phyloP scores from a whole-genome alignment of 2,113 vertebrate genomes.

The Antechinus stuartii region DNA sequence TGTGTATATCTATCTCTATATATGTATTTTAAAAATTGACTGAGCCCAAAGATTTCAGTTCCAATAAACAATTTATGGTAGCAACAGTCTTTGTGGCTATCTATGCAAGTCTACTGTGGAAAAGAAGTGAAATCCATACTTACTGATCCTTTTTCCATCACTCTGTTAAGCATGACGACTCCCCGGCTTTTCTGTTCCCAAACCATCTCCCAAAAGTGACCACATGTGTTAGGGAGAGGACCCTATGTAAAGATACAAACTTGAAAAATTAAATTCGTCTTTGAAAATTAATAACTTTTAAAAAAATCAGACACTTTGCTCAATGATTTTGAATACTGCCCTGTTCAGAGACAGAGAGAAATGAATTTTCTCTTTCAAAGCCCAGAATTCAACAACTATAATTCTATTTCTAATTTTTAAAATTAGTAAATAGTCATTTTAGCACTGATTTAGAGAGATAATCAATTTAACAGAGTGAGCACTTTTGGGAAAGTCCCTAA shows the following conservation, averaged over 20 bases:
- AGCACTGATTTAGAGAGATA: neutral
- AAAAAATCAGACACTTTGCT: neutral
- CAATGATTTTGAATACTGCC: neutral
- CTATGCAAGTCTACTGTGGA: fast-evolving
- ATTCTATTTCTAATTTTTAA: neutral
- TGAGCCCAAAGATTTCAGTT: neutral
- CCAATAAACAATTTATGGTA: neutral
- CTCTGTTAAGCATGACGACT: conserved; percentile 98
- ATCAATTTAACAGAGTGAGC: neutral
- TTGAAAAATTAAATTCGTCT: neutral
- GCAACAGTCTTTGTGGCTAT: neutral
- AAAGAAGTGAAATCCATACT: conserved; percentile 66
- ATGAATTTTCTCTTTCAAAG: neutral
- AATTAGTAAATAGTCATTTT: neutral
- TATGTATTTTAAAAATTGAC: neutral
- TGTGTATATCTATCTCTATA: too few species aligned
- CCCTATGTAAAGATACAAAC: conserved; percentile 88
- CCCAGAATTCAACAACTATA: neutral
- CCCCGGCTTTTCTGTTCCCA: conserved; percentile 97
- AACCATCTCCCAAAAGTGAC: conserved; percentile 99
- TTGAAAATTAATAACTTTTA: neutral
- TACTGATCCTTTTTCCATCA: conserved; percentile 98
- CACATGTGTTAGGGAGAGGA: conserved; percentile 96
- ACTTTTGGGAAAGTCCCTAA: neutral
- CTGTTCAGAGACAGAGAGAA: neutral